Base-by-base conservation (phyloP, 2,797 vertebrate genomes). In the Dendrocincla fuliginosa region DNA sequence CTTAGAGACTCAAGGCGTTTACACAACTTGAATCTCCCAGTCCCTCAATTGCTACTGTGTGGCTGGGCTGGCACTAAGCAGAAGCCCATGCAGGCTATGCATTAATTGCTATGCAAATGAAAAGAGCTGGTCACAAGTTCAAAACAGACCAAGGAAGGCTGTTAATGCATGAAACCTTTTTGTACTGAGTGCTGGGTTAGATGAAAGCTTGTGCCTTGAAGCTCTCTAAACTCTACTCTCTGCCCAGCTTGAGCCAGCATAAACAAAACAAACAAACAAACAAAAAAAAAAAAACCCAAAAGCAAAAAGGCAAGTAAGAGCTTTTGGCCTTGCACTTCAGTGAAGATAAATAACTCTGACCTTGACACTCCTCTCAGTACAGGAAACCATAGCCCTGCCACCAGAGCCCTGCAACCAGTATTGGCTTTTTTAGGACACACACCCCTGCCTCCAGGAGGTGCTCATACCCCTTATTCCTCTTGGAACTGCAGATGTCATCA, bases 1-100 rank as follows among this genome's bases (percentile, higher is more conserved):
- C 19, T 92, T 44, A 61, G 65, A 95, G 68, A 69, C 75, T 89
- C 78, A n/a, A 80, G 61, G 13, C 69, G 25, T 84, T 94, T 65
- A 84, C 44, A 84, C 68, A 65, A 28, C 44, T 90, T 89, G 64
- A 71, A 77, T 56, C 63, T 84, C 63, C 23, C 70, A 79, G 16
- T 33, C n/a, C 44, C 1, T 10, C 20, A 76, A 60, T 7, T 82
- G 87, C 59, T 46, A 75, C 47, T 52, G 50, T 27, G 46, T 41
- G n/a, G 52, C 64, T 83, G 78, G 46, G 61, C 73, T 91, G 76
- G 57, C 61, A 61, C 53, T 25, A 57, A 68, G 68, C 56, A 83
- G 77, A 80, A 73, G 35, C 35, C 46, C 68, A 87, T 0, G 14
- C 22, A 74, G 19, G 8, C 33, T 28, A 14, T 18, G 73, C 68